Conservation (phyloP, 2,888 invertebrate genomes). For the Furcula furcula region DNA sequence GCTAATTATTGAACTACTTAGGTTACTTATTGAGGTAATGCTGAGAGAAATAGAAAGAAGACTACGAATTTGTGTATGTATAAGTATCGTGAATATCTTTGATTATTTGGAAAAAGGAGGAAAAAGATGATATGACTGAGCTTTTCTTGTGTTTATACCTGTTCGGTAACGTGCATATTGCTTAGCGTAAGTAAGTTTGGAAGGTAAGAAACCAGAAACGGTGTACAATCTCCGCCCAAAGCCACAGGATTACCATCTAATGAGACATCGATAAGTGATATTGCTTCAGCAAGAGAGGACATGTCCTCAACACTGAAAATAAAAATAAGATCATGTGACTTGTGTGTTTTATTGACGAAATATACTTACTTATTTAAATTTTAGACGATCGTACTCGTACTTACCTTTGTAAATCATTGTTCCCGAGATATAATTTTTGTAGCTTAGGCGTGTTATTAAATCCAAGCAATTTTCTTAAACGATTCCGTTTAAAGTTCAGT, state of each 20-base stretch:
- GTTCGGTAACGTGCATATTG: slow-evolving; percentile 90
- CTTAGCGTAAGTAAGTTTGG: slow-evolving; percentile 88
- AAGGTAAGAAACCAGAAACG: slow-evolving; percentile 90
- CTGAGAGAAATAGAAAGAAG: too few species aligned
- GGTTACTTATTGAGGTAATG: too few species aligned
- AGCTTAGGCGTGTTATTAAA: slow-evolving; percentile 89
- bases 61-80: too few species aligned
- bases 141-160: slow-evolving; percentile 69
- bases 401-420: slow-evolving; percentile 86
- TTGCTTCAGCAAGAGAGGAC: slow-evolving; percentile 89
- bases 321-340: not conserved
- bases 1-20: too few species aligned
- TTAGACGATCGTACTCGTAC: not conserved
- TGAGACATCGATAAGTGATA: slow-evolving; percentile 90
- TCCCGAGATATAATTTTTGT: slow-evolving; percentile 91
- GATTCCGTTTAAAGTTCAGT: slow-evolving; percentile 93
- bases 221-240: slow-evolving; percentile 89
- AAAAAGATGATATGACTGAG: not conserved
- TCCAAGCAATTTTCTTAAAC: slow-evolving; percentile 89
- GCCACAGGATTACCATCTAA: slow-evolving; percentile 93
- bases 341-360: not conserved
- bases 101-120: not conserved
- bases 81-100: too few species aligned
- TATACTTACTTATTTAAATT: not conserved
- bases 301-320: slow-evolving; percentile 91